phyloP scores from a whole-genome alignment of 2,113 vertebrate genomes.

The Phalacrocorax aristotelis region DNA sequence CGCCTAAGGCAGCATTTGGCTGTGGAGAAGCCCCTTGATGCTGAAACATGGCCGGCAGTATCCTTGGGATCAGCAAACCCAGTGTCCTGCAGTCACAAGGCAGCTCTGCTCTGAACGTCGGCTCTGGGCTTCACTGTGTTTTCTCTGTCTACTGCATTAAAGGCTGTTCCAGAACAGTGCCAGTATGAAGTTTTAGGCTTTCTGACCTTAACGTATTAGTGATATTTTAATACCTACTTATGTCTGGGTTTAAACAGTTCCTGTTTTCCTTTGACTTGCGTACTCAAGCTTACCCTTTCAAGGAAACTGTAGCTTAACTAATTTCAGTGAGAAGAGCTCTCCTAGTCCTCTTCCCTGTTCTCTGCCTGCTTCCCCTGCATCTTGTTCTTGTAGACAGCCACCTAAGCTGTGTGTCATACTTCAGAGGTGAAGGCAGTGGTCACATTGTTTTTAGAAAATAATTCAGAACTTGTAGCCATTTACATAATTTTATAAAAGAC shows the following conservation, averaged over 20 bases:
- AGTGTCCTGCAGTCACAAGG: background rate
- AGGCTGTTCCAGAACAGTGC: background rate
- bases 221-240: background rate
- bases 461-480: background rate
- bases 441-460: background rate
- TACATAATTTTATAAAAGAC: background rate
- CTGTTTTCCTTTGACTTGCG: rapidly evolving
- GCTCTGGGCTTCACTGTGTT: background rate
- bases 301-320: background rate
- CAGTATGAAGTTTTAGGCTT: background rate
- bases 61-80: background rate
- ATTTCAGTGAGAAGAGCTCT: background rate
- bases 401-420: background rate
- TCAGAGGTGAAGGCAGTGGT: background rate
- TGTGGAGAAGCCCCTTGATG: background rate
- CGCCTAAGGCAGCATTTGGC: background rate
- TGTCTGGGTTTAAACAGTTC: background rate
- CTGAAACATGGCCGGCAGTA: background rate
- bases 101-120: too few relatives aligned
- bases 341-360: background rate
- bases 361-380: background rate
- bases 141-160: rapidly evolving
- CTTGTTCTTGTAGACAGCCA: background rate
- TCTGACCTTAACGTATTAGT: background rate
- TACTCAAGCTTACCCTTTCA: background rate